Evolutionary conservation across 2,113 vertebrate species (phyloP), one percentile per base, ranked within the genome.

Genomic region (Pongo pygmaeus): DNA sequence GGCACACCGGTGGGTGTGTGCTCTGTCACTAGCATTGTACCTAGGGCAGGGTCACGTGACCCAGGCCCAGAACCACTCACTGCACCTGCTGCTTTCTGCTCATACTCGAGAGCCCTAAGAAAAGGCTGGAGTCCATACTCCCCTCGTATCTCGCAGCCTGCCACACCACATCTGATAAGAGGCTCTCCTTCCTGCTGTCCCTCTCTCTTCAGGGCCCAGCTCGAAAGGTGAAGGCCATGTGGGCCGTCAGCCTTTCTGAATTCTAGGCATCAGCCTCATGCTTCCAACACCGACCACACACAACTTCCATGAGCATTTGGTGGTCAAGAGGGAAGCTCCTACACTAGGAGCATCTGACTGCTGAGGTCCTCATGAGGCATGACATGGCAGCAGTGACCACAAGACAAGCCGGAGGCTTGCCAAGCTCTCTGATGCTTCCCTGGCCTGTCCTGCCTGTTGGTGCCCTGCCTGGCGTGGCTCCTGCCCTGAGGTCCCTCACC

Each of bases 341-440:
- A 35, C 3, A 5, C n/a, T 7, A 35, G 50, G 5, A 43, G 25
- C 0, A 0, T 22, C 23, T 55, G 30, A 13, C 38, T 8, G 0
- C 9, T 0, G 4, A 30, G 6, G 35, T 13, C 8, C 48, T 59
- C 32, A 2, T 3, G 2, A 50, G 38, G 20, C 6, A 16, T 0
- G 22, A 32, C 1, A 8, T 3, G 27, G 22, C 3, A 16, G 38
- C 22, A 16, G 12, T 7, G 27, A 13, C 22, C 3, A 0, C 9
- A 38, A 52, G 5, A 1, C 0, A 9, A 17, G 14, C 13, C 27
- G 5, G 18, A 50, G 6, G 50, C 23, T 3, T 0, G 0, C 10
- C 55, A 12, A 11, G 10, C 3, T 43, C 17, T 18, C n/a, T 14
- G 8, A 55, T 0, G 6, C 38, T n/a, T 20, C 77, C n/a, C 1